A percentile compares a stretch with the other conserved stretches of the same genome.
phyloP scores from a whole-genome alignment of 2,113 vertebrate species.

The Varanus salvator region DNA sequence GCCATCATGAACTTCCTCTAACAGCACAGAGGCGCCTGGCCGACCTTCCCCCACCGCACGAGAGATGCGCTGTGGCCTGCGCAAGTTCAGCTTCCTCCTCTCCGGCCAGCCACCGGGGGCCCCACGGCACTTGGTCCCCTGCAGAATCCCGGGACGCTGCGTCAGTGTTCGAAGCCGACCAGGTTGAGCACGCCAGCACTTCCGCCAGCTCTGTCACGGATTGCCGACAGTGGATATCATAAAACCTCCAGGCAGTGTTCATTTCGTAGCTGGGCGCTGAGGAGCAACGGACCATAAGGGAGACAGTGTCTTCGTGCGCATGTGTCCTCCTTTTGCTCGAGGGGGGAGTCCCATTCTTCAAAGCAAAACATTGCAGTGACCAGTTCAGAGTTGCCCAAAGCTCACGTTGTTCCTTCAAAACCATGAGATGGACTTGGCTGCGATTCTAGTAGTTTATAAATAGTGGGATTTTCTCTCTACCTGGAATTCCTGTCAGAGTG shows the following conservation, averaged over 20 bases:
- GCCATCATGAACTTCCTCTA: conserved; percentile 97
- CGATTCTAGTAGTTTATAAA: conserved; percentile 55
- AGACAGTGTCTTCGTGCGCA: conserved; percentile 43
- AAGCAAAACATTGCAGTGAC: conserved; percentile 61
- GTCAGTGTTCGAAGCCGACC: conserved; percentile 63
- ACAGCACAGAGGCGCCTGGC: conserved; percentile 68
- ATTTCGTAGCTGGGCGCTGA: conserved; percentile 58
- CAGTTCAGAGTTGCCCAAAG: conserved; percentile 51
- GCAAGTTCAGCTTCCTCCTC: conserved; percentile 44
- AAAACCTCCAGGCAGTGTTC: conserved; percentile 70
- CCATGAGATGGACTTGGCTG: conserved; percentile 55
- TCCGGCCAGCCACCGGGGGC: conserved; percentile 61
- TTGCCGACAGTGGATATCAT: conserved; percentile 66
- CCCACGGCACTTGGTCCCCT: conserved; percentile 63
- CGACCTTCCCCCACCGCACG: conserved; percentile 55
- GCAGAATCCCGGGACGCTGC: conserved; percentile 60
- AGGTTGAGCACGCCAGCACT: conserved; percentile 59
- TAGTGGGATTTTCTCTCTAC: conserved; percentile 63
- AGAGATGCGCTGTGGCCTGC: conserved; percentile 66
- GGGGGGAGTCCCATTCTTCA: conserved; percentile 51
- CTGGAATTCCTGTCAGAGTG: conserved; percentile 67
- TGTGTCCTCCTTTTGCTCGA: conserved; percentile 37
- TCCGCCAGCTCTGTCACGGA: conserved; percentile 63
- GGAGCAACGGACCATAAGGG: conserved; percentile 59
- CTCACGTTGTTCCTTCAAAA: conserved; percentile 44